Percentiles rank a stretch among this genome's conserved stretches.
These are phyloP conservation scores for Drosophila birchii DNA, from an alignment of 2,888 invertebrate genomes.

Conservation along the genomic window DNA sequence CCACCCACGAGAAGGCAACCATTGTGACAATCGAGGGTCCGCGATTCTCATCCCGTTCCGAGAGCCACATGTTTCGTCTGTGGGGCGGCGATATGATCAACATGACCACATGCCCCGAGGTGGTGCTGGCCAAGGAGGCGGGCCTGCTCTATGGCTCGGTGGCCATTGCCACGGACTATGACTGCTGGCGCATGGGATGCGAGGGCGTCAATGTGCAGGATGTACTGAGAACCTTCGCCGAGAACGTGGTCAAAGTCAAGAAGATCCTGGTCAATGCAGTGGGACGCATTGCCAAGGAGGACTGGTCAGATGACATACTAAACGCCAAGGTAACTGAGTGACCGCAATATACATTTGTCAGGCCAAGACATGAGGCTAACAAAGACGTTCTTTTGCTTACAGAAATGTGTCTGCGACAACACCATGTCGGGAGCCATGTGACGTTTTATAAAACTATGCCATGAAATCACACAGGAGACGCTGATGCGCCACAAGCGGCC, in stretches of 20 bases:
- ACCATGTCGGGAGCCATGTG: constrained; percentile 81
- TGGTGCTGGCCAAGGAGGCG: constrained; percentile 96
- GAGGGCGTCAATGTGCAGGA: constrained; percentile 88
- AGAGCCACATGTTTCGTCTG: constrained; percentile 92
- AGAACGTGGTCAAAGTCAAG: constrained; percentile 92
- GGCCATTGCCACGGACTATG: constrained; percentile 99
- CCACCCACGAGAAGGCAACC: constrained; percentile 88
- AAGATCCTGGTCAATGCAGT: constrained; percentile 90
- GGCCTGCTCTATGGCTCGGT: constrained; percentile 96
- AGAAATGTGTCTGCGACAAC: constrained; percentile 82
- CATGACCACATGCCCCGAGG: constrained; percentile 99
- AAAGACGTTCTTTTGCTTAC: background rate
- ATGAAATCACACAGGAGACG: constrained; percentile 73
- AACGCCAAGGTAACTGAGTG: constrained; percentile 87
- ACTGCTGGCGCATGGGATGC: constrained; percentile 94
- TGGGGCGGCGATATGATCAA: constrained; percentile 97
- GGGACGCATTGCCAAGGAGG: constrained; percentile 88
- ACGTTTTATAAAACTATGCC: constrained; percentile 78
- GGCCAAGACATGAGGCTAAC: background rate
- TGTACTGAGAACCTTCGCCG: constrained; percentile 91
- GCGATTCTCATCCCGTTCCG: constrained; percentile 95
- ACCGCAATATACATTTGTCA: too few relatives aligned
- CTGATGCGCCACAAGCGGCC: constrained; percentile 61
- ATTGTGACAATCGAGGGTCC: constrained; percentile 95
- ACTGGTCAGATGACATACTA: constrained; percentile 89